These are phyloP conservation scores for Gasteruption jaculator DNA, from an alignment of 2,888 invertebrate genomes.

Conservation along the genomic window DNA sequence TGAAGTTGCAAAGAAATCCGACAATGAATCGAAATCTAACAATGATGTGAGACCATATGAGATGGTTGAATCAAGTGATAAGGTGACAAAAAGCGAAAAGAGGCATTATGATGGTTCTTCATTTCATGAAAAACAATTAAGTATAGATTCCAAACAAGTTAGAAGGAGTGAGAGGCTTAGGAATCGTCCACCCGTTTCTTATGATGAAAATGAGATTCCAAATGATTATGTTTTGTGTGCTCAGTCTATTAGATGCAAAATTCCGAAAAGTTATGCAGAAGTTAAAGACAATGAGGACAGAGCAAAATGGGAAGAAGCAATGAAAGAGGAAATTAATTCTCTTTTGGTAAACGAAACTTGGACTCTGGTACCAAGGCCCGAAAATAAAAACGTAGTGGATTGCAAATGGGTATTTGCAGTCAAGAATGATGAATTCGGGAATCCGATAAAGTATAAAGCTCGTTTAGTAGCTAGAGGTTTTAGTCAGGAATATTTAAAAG, in stretches of 20 bases:
- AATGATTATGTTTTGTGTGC: conserved; percentile 14
- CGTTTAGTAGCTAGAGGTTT: conserved; percentile 17
- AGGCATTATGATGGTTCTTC: too few species aligned
- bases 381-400: conserved; percentile 16
- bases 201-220: conserved; percentile 12
- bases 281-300: conserved; percentile 20
- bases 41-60: too few species aligned
- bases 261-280: conserved; percentile 18
- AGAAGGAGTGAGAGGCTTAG: conserved; percentile 21
- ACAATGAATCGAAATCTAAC: conserved; percentile 9
- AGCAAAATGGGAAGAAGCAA: conserved; percentile 21
- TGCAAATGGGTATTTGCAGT: conserved; percentile 16
- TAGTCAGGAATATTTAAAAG: conserved; percentile 19
- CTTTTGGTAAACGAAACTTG: conserved; percentile 15
- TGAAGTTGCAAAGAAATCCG: background rate
- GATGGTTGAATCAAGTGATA: conserved; percentile 1
- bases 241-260: conserved; percentile 6
- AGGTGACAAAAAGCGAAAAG: background rate
- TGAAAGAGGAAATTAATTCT: conserved; percentile 23
- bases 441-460: conserved; percentile 19
- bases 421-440: conserved; percentile 18
- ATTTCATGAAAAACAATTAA: too few species aligned
- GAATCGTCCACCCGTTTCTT: conserved; percentile 11
- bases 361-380: conserved; percentile 17
- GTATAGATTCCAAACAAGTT: too few species aligned